Conservation (phyloP, 2,113 vertebrate genomes). For the Neodontobutis hainanensis region DNA sequence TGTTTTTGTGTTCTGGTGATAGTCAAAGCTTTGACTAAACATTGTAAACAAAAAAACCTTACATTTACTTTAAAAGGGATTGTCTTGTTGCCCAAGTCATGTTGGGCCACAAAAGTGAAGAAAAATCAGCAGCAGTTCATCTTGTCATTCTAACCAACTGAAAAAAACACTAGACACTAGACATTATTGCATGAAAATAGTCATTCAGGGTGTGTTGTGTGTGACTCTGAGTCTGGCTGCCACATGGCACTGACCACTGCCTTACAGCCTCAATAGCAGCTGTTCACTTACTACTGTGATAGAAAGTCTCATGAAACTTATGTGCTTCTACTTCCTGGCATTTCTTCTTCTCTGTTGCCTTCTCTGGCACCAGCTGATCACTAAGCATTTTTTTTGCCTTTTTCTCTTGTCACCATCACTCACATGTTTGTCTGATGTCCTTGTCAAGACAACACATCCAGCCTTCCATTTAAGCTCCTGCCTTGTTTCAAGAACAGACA, state of each 20-base stretch:
- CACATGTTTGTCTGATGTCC: conserved; percentile 59
- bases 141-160: no score
- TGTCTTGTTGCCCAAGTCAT: no score
- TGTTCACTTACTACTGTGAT: conserved; percentile 16
- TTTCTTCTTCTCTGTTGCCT: conserved; percentile 22
- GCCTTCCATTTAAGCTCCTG: conserved; percentile 61
- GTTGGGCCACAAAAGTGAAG: no score
- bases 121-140: no score
- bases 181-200: conserved; percentile 20
- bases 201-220: conserved; percentile 24
- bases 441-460: conserved; percentile 62
- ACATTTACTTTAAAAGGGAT: no score
- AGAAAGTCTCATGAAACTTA: conserved; percentile 23
- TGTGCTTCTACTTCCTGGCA: conserved; percentile 21
- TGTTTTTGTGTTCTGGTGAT: conserved; percentile 13
- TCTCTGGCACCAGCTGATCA: conserved; percentile 41
- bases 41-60: no score
- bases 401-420: conserved; percentile 54
- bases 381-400: conserved; percentile 55
- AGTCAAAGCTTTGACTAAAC: no score
- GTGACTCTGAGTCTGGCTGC: conserved; percentile 24
- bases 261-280: conserved; percentile 30
- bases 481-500: conserved; percentile 44
- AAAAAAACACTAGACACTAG: conserved; percentile 15
- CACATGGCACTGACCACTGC: conserved; percentile 51